phyloP scores from a whole-genome alignment of 2,888 invertebrate genomes.

The Cheilosia impressa region DNA sequence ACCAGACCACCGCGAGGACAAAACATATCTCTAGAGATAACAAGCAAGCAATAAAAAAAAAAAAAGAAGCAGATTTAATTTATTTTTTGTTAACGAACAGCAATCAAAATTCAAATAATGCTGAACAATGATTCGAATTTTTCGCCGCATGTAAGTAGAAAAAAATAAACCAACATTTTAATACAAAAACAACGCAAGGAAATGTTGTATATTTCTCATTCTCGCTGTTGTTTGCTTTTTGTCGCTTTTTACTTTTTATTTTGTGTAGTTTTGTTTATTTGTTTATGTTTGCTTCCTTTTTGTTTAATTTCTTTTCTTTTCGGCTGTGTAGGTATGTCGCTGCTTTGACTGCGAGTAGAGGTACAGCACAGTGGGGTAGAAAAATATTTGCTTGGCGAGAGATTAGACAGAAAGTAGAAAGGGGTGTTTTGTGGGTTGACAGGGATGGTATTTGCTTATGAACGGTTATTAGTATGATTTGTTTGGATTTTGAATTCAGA shows the following conservation, averaged over 20 bases:
- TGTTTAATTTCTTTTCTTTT: slow-evolving; percentile 13
- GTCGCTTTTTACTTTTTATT: slow-evolving; percentile 41
- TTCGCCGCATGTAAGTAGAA: slow-evolving; percentile 79
- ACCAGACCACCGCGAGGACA: slow-evolving; percentile 21
- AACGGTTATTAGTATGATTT: too few species aligned
- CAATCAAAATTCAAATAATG: slow-evolving; percentile 78
- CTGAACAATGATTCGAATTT: slow-evolving; percentile 79
- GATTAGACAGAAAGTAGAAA: neutral
- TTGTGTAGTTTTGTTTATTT: slow-evolving; percentile 24
- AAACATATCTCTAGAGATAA: slow-evolving; percentile 60
- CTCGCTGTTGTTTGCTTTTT: slow-evolving; percentile 68
- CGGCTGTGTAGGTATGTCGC: neutral
- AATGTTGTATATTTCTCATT: slow-evolving; percentile 45
- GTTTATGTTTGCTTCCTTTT: slow-evolving; percentile 29
- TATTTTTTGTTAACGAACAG: slow-evolving; percentile 53
- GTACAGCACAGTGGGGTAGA: slow-evolving; percentile 35
- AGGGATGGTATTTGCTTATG: neutral
- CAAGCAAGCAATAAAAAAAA: too few species aligned
- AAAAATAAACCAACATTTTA: slow-evolving; percentile 10
- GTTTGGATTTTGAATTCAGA: neutral
- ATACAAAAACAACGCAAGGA: slow-evolving; percentile 25
- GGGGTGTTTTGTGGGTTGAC: neutral
- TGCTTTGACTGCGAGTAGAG: slow-evolving; percentile 16
- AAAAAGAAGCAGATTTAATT: slow-evolving; percentile 45
- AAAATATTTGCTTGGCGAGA: neutral